Conservation (phyloP, 2,113 vertebrate genomes). For the Panthera tigris region DNA sequence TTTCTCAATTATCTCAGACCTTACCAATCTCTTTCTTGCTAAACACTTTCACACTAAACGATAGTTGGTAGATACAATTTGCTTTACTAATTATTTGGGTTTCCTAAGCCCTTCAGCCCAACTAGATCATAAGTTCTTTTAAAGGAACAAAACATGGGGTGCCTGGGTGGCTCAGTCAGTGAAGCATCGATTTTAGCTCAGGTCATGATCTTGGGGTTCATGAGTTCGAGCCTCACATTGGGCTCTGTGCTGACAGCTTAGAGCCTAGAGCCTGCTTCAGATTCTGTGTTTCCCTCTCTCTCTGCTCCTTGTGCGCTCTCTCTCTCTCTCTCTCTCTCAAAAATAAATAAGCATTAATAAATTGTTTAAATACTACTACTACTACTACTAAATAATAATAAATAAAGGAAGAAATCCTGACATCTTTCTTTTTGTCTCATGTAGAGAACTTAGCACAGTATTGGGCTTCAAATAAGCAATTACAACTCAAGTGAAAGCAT, state of each 20-base stretch:
- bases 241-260: no score
- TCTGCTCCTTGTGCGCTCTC: no score
- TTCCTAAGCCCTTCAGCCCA: background rate
- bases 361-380: no score
- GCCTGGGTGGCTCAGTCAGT: no score
- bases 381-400: no score
- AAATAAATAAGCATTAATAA: no score
- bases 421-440: background rate
- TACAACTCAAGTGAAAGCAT: background rate
- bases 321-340: no score
- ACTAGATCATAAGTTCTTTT: background rate
- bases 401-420: background rate
- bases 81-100: background rate
- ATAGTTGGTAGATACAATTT: background rate
- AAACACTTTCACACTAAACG: background rate
- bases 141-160: background rate
- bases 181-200: no score
- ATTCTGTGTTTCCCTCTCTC: no score
- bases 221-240: no score
- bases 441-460: background rate
- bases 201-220: no score
- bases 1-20: background rate
- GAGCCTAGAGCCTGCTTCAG: no score
- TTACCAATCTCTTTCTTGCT: background rate
- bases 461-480: conserved; percentile 8